Percentiles rank a stretch among this genome's conserved stretches.
Evolutionary conservation across 1,140 invertebrate genomes (phyloP).

Genomic region (Drosophila ohnishii): DNA sequence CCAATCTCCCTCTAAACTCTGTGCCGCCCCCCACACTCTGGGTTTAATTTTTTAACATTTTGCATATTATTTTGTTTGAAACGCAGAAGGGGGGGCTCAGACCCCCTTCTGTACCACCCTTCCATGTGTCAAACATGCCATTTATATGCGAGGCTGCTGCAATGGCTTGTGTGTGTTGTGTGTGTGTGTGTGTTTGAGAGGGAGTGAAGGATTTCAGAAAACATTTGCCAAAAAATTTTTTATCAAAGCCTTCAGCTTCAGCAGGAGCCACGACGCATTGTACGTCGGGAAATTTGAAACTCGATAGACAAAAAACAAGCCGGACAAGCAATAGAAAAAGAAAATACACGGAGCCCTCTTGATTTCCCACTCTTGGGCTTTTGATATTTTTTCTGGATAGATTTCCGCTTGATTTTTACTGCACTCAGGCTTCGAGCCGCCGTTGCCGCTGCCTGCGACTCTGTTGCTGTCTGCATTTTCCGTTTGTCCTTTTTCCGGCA

Average conservation of each 20-base stretch:
- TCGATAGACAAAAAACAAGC: conserved; percentile 73
- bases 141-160: conserved; percentile 73
- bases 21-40: conserved; percentile 20
- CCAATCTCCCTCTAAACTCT: conserved; percentile 42
- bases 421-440: conserved; percentile 66
- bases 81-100: conserved; percentile 32
- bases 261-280: conserved; percentile 68
- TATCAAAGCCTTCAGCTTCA: conserved; percentile 80
- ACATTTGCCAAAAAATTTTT: conserved; percentile 76
- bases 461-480: conserved; percentile 66
- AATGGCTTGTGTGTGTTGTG: conserved; percentile 60
- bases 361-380: conserved; percentile 14
- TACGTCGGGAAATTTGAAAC: conserved; percentile 78
- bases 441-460: conserved; percentile 33
- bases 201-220: conserved; percentile 71
- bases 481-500: conserved; percentile 52
- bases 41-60: conserved; percentile 80
- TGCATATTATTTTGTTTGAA: conserved; percentile 80
- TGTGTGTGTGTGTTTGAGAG: conserved; percentile 6
- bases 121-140: conserved; percentile 77
- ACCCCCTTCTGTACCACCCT: conserved; percentile 3
- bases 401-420: conserved; percentile 78
- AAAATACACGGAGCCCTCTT: conserved; percentile 51
- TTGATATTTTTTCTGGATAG: conserved; percentile 33
- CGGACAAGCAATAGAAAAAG: conserved; percentile 76